Base-by-base conservation (phyloP, 2,888 invertebrate species). In the Drosophila hamatofila region DNA sequence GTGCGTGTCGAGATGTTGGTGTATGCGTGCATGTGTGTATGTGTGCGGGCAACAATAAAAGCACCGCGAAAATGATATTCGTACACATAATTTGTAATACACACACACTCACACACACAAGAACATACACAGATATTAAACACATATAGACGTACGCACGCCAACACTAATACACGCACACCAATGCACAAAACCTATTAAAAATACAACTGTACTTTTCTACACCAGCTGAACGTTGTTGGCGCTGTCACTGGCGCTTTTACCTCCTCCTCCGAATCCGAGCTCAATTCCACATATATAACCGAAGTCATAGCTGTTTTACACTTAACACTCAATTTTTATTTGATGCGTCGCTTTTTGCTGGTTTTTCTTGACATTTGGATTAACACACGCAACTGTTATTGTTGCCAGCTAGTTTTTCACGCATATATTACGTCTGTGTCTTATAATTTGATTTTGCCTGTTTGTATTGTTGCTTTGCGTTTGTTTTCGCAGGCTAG, bases 221-320 rank as follows among this genome's bases (percentile, higher is more conserved):
- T 63, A 81, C 79, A 80, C 71, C 71, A 78, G 65, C 69, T 80
- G 70, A 72, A 57, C 48, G 30, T 66, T 52, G 64, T 39, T 62
- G 52, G 41, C 62, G 54, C 56, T 69, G 59, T 65, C 58, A 52
- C 39, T 66, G 58, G 65, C 65, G 78, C 78, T 75, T 88, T 91
- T 91, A 92, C 93, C 92, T 93, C 93, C 81, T 92, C 93, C 80
- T 93, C 93, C 27, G 86, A 80, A 70, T 93, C 93, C 61, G 84
- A 75, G 74, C 92, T 92, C 59, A 92, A 91, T 86, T 92, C 92
- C 82, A 93, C 88, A 70, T 91, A 91, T 81, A 93, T 92, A 79
- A 92, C 90, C 65, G 91, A 89, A 79, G 90, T 91, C 91, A 92
- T 91, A 49, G 71, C 72, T 62, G 67, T 66, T 66, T 61, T 58